phyloP scores from a whole-genome alignment of 2,797 vertebrate genomes.

The Microctenopoma lineatum region DNA sequence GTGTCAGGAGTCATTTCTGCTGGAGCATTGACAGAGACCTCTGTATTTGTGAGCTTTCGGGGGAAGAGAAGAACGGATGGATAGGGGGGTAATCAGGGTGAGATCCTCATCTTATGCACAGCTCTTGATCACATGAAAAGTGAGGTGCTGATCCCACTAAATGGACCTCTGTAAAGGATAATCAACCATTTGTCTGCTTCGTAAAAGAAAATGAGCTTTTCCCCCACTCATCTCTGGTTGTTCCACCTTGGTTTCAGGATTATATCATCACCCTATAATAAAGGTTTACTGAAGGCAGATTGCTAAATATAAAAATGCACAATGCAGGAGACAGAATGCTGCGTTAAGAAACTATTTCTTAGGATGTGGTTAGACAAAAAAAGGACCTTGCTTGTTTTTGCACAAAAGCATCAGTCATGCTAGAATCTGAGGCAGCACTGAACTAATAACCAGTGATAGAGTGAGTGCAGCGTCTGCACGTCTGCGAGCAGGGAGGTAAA shows the following conservation, averaged over 20 bases:
- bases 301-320: constrained; percentile 44
- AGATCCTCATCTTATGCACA: constrained; percentile 42
- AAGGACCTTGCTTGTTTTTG: constrained; percentile 11
- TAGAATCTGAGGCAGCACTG: constrained; percentile 57
- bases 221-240: too few relatives aligned
- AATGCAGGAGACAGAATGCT: constrained; percentile 43
- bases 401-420: constrained; percentile 48
- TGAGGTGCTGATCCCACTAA: constrained; percentile 23
- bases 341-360: constrained; percentile 37
- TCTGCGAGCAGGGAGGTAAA: constrained; percentile 35
- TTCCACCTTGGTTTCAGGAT: neutral
- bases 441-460: constrained; percentile 54
- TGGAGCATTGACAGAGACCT: constrained; percentile 22
- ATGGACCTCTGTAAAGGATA: constrained; percentile 30
- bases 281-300: constrained; percentile 21
- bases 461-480: constrained; percentile 34
- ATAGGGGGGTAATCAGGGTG: constrained; percentile 1
- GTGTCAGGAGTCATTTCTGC: constrained; percentile 45
- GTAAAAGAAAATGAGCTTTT: constrained; percentile 5
- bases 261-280: constrained; percentile 44
- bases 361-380: constrained; percentile 53
- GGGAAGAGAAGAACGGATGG: neutral
- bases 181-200: constrained; percentile 39
- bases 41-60: constrained; percentile 4
- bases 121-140: constrained; percentile 51